Base-by-base conservation (phyloP, 2,888 invertebrate genomes). In the Papilio gigon region DNA sequence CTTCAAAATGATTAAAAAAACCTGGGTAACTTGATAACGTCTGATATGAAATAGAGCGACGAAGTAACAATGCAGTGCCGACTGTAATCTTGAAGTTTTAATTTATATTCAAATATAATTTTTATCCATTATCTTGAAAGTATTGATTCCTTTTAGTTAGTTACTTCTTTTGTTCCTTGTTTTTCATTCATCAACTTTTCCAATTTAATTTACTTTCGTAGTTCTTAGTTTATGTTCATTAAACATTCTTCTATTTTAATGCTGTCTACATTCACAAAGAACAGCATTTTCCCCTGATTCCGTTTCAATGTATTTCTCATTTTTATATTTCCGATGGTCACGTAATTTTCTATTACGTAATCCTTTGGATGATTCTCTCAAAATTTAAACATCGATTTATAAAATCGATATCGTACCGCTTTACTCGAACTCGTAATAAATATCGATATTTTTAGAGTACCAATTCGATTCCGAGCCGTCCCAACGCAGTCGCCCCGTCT, bases 401-500 rank as follows among this genome's bases (percentile, higher is more conserved):
- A 22, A 47, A 65, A 59, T 65, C 44, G 65, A 65, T 58, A 44
- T 30, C 30, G 22, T 63, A 17, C 22, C 35, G n/a, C 59, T 66
- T 66, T 47, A 37, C 47, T 59, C 65, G 9, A 22, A 44, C 22
- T 11, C 11, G 47, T 14, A 44, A 35, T 65, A 44, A 42, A 65
- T 44, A 30, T 59, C 35, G 60, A 20, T 67, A 70, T 69, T 68
- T 71, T 71, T 68, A 35, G 74, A 73, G 71, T 73, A 63, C 60
- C 72, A 72, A 71, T 70, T 72, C 67, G 66, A 66, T 22, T 53
- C 50, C 44, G 27, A 71, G 60, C 67, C 69, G 47, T 56, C 65
- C 70, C 72, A 67, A 74, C 73, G 77, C 76, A 78, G 76, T 80
- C 80, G 77, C 76, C 71, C 74, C 78, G 76, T 75, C 78, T 82